Base-by-base conservation (phyloP, 2,888 invertebrate genomes). In the Xestia xanthographa region DNA sequence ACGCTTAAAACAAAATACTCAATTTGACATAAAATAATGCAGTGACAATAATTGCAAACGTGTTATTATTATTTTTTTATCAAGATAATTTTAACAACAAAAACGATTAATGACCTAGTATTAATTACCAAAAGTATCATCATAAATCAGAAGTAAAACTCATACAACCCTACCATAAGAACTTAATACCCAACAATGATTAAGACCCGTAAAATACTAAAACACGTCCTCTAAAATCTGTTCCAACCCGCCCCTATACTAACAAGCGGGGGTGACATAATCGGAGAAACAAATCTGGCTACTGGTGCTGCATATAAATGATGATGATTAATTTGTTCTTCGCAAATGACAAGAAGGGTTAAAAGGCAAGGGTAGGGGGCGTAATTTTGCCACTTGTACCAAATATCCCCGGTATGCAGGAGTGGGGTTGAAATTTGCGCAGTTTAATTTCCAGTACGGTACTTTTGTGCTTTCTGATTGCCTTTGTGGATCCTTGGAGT, bases 241-340 rank as follows among this genome's bases (percentile, higher is more conserved):
- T 93, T 93, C 92, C 85, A 85, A 87, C 87, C 91, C 93, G 89
- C 92, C 93, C 93, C 91, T 90, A 80, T 85, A 85, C 92, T 95
- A 95, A 95, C 95, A 94, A 95, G 93, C 91, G 92, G 93, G 96
- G 96, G 96, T 94, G 95, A 95, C 94, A 94, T 95, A 96, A 96
- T 96, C 96, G 95, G 86, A 94, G 96, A 95, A 96, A 96, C 96
- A 96, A 96, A 96, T 96, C 96, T 95, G 94, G 93, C 95, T 94
- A 95, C 95, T 95, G 93, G 94, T 93, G 90, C 95, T 95, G 96
- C 95, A 96, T 96, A 94, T 95, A 96, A 96, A 96, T 96, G 96
- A 96, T 95, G 95, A 96, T 96, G 96, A 96, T 96, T 96, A 96
- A 96, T 96, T 96, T 95, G 96, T 95, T 95, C 95, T 93, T 94